Conservation (phyloP, 1,140 invertebrate species). For the Formica exsecta region DNA sequence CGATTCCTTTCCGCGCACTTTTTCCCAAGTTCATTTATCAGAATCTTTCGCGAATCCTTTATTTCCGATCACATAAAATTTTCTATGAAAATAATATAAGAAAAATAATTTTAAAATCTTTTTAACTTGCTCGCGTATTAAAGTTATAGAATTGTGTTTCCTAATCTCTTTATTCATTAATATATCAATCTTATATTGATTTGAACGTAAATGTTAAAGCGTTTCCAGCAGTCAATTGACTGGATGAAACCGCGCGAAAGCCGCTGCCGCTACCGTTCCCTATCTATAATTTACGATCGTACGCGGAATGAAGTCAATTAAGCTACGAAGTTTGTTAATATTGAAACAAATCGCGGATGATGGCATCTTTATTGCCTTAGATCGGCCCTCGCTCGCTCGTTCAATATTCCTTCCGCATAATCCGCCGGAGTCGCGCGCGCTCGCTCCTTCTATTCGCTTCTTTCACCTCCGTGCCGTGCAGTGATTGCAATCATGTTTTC, state of each 20-base stretch:
- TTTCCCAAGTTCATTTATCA: neutral
- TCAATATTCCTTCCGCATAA: conserved; percentile 59
- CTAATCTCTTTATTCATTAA: conserved; percentile 1
- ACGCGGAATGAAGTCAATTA: conserved; percentile 55
- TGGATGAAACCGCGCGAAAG: conserved; percentile 37
- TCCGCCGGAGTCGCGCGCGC: conserved; percentile 47
- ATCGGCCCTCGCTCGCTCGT: conserved; percentile 34
- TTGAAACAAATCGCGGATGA: conserved; percentile 54
- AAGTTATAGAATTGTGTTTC: neutral
- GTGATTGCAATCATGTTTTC: conserved; percentile 64
- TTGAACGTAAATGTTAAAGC: neutral
- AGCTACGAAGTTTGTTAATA: conserved; percentile 58
- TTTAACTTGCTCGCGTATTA: neutral
- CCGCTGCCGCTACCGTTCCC: conserved; percentile 35
- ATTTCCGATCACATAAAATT: neutral
- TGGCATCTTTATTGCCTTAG: conserved; percentile 55
- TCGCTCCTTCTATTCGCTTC: conserved; percentile 40
- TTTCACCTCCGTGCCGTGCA: neutral
- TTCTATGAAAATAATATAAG: no score
- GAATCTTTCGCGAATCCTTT: no score
- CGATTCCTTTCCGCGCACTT: neutral
- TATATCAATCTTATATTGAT: neutral
- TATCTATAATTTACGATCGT: conserved; percentile 49
- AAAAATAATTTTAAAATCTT: neutral
- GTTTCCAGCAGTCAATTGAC: neutral